These are phyloP conservation scores for Valencia hispanica DNA, from an alignment of 2,797 vertebrate species.

Conservation along the genomic window DNA sequence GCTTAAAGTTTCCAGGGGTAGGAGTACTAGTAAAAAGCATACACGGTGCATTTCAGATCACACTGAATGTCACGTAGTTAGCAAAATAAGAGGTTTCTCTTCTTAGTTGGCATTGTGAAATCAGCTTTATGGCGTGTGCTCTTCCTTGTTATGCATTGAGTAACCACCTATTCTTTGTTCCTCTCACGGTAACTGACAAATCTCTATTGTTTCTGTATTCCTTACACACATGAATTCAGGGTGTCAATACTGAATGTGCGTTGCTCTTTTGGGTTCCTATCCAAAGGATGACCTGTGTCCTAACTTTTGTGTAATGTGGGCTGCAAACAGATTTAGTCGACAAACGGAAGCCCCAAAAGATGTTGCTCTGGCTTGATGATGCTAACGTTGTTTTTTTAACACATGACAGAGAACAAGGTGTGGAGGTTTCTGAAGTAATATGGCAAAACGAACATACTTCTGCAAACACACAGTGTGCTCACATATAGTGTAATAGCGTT, in stretches of 20 bases:
- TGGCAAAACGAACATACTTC: constrained; percentile 18
- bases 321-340: not conserved
- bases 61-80: constrained; percentile 24
- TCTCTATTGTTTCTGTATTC: constrained; percentile 47
- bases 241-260: not conserved
- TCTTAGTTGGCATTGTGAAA: constrained; percentile 1
- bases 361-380: constrained; percentile 37
- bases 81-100: constrained; percentile 29
- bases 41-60: not conserved
- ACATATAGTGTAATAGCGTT: not conserved
- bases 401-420: constrained; percentile 50
- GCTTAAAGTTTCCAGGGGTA: not conserved
- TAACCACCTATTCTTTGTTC: constrained; percentile 46
- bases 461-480: constrained; percentile 6
- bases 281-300: not conserved
- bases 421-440: constrained; percentile 12
- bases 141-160: constrained; percentile 9
- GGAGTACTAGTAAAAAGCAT: not conserved
- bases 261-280: not conserved
- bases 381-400: constrained; percentile 40
- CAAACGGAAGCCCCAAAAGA: constrained; percentile 13
- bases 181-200: constrained; percentile 36
- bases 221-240: constrained; percentile 2
- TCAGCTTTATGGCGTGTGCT: constrained; percentile 8
- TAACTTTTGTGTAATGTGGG: not conserved